These are phyloP conservation scores for Salarias fasciatus DNA, from an alignment of 2,797 vertebrate genomes.

Conservation along the genomic window DNA sequence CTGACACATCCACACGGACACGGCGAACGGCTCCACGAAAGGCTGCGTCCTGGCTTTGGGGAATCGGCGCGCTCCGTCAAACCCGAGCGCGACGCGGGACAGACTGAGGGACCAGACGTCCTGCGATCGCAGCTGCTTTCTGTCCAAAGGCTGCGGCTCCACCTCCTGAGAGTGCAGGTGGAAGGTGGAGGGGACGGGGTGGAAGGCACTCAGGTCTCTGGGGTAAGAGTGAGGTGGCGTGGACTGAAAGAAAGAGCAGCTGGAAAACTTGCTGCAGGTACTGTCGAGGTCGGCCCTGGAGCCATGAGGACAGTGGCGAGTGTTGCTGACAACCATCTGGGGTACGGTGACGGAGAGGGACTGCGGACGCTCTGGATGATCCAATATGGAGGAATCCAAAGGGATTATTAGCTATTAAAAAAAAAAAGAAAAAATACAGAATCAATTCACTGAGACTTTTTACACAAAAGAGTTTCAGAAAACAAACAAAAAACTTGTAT, in stretches of 20 bases:
- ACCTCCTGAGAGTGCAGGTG: slow-evolving; percentile 80
- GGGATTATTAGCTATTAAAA: slow-evolving; percentile 88
- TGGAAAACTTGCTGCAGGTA: slow-evolving; percentile 84
- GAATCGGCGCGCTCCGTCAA: slow-evolving; percentile 89
- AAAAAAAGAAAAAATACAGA: slow-evolving; percentile 14
- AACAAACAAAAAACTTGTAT: background rate
- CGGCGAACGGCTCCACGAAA: slow-evolving; percentile 90
- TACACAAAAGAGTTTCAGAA: background rate
- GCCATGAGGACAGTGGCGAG: slow-evolving; percentile 88
- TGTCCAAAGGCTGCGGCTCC: slow-evolving; percentile 54
- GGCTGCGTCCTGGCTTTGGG: slow-evolving; percentile 86
- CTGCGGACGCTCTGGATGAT: slow-evolving; percentile 89
- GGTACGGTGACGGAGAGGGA: slow-evolving; percentile 81
- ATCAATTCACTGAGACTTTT: background rate
- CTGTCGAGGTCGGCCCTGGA: slow-evolving; percentile 84
- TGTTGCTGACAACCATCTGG: slow-evolving; percentile 88
- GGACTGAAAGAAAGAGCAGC: slow-evolving; percentile 87
- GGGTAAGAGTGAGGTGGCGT: slow-evolving; percentile 81
- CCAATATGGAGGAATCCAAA: slow-evolving; percentile 89
- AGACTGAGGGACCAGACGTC: slow-evolving; percentile 92
- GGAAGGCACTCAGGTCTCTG: slow-evolving; percentile 82
- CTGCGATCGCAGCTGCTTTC: slow-evolving; percentile 76
- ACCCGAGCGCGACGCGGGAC: slow-evolving; percentile 85
- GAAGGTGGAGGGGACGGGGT: slow-evolving; percentile 88
- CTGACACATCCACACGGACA: slow-evolving; percentile 91